A percentile compares a stretch with the other conserved stretches of the same genome.
Evolutionary conservation across 2,888 invertebrate genomes (phyloP).

Genomic region (Allolobophora icterica): DNA sequence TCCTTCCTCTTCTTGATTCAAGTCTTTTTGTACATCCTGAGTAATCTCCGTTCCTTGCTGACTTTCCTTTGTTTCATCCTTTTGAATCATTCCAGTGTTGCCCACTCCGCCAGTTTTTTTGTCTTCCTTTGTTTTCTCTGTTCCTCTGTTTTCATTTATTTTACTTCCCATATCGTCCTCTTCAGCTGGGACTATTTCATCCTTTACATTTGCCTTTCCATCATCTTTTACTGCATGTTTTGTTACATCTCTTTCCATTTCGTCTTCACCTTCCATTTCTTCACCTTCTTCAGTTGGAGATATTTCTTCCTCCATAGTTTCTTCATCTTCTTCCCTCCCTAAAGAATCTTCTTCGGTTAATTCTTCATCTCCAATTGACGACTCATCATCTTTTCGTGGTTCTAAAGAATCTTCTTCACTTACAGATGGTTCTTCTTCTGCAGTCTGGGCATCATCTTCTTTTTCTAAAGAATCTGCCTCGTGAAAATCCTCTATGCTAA

Average conservation of each 20-base stretch:
- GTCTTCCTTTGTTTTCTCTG: background rate
- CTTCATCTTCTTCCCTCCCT: background rate
- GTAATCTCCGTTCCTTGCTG: background rate
- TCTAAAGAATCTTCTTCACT: background rate
- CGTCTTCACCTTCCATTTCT: background rate
- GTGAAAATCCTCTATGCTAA: background rate
- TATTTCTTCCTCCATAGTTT: no score
- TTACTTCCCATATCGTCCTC: background rate
- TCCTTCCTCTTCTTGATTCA: background rate
- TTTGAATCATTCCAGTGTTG: background rate
- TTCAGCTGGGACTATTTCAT: background rate
- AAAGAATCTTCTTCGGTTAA: constrained; percentile 9
- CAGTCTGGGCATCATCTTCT: background rate
- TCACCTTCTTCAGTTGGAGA: background rate
- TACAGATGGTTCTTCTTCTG: background rate
- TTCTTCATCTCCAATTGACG: background rate
- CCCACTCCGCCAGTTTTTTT: background rate
- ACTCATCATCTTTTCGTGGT: background rate
- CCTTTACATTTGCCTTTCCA: background rate
- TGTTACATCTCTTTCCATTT: no score
- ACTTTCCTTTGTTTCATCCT: no score
- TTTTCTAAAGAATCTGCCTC: background rate
- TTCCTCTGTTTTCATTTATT: background rate
- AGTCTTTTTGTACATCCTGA: background rate
- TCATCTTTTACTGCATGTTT: background rate